Conservation (phyloP, 2,888 invertebrate genomes). For the Ctena decussata region DNA sequence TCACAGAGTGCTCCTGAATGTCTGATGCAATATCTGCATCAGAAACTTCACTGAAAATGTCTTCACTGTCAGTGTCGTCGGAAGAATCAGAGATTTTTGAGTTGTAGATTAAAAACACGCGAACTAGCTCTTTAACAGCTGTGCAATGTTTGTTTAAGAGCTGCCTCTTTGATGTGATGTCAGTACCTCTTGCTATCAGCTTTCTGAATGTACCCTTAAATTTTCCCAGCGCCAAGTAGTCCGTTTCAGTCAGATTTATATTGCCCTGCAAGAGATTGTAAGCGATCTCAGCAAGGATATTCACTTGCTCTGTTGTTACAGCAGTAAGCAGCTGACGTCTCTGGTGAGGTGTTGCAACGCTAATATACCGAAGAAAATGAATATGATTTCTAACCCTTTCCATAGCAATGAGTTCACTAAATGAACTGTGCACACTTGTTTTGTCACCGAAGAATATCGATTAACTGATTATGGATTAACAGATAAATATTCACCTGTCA, state of each 20-base stretch:
- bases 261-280: neutral
- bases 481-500: neutral
- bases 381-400: neutral
- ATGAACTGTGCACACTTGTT: too few species aligned
- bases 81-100: too few species aligned
- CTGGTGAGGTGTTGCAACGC: neutral
- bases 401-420: too few species aligned
- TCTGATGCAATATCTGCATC: neutral
- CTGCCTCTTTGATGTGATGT: neutral
- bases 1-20: neutral
- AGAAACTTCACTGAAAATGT: neutral
- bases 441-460: too few species aligned
- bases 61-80: neutral
- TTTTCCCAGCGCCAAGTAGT: neutral
- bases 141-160: neutral
- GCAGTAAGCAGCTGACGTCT: neutral
- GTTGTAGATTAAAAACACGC: constrained; percentile 6
- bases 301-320: neutral
- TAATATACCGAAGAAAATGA: neutral
- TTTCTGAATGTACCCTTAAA: constrained; percentile 14
- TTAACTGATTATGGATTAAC: too few species aligned
- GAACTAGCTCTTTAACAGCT: neutral
- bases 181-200: neutral
- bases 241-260: neutral
- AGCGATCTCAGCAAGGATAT: constrained; percentile 5